Evolutionary conservation across 2,113 vertebrate species (phyloP).

Genomic region (Pipra filicauda): DNA sequence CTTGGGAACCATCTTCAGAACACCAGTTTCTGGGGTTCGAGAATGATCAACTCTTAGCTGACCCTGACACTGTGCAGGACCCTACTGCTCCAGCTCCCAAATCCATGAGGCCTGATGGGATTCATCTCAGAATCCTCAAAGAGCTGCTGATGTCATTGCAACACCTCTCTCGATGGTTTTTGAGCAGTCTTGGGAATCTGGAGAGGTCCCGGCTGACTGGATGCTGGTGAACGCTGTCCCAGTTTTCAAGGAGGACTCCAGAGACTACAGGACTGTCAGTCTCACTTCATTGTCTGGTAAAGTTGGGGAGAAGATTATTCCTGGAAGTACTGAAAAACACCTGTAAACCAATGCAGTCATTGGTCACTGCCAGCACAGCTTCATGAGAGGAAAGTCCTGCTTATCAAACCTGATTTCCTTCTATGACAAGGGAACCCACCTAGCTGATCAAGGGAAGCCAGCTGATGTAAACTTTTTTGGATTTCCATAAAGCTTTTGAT

Average conservation of each 20-base stretch:
- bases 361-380: neutral
- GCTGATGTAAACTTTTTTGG: neutral
- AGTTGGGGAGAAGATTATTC: neutral
- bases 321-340: neutral
- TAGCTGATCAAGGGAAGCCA: neutral
- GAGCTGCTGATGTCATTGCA: neutral
- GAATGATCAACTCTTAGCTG: neutral
- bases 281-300: neutral
- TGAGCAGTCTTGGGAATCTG: neutral
- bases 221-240: neutral
- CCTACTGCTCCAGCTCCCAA: neutral
- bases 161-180: neutral
- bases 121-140: neutral
- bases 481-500: neutral
- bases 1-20: neutral
- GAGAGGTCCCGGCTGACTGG: neutral
- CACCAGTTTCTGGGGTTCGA: neutral
- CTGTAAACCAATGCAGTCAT: no score
- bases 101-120: neutral
- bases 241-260: neutral
- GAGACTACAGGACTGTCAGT: neutral
- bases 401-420: neutral
- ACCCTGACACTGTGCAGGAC: neutral
- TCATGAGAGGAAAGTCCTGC: neutral
- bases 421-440: neutral